Evolutionary conservation across 2,888 invertebrate species (phyloP).

Genomic region (Brachyptera risi): DNA sequence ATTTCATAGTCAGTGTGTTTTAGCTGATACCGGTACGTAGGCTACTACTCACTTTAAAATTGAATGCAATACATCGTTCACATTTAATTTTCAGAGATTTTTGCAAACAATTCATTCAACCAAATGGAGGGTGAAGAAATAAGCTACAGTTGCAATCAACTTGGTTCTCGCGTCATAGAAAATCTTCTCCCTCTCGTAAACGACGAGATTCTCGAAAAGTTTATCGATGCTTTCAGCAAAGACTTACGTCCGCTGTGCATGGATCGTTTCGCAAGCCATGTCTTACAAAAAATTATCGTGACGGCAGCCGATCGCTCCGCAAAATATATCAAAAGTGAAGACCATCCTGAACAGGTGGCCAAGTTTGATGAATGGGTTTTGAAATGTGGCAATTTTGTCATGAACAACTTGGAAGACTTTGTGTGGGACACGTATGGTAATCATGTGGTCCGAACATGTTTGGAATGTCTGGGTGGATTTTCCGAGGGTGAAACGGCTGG

Average conservation of each 20-base stretch:
- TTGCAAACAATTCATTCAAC: constrained; percentile 72
- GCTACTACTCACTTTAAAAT: no score
- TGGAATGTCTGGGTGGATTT: constrained; percentile 67
- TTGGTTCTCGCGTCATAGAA: constrained; percentile 74
- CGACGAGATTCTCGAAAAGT: constrained; percentile 58
- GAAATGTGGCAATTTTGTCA: constrained; percentile 67
- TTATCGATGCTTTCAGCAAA: constrained; percentile 57
- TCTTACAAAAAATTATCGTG: constrained; percentile 64
- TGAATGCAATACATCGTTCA: not conserved
- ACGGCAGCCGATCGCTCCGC: constrained; percentile 22
- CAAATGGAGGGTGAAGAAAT: constrained; percentile 67
- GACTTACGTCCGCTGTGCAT: constrained; percentile 66
- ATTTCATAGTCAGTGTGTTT: no score
- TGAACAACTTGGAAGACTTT: constrained; percentile 84
- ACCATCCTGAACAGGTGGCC: not conserved
- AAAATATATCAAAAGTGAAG: not conserved
- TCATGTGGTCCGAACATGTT: constrained; percentile 66
- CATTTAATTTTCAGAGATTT: constrained; percentile 50
- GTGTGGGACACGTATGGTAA: constrained; percentile 73
- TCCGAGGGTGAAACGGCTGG: constrained; percentile 40
- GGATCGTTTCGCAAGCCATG: constrained; percentile 75
- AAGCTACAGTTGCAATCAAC: constrained; percentile 70
- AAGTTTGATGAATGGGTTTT: constrained; percentile 61
- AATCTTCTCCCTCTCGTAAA: constrained; percentile 65
- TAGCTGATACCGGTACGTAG: no score